Evolutionary conservation across 1,140 invertebrate species (phyloP).

Genomic region (Aphaenogaster ashmeadi): DNA sequence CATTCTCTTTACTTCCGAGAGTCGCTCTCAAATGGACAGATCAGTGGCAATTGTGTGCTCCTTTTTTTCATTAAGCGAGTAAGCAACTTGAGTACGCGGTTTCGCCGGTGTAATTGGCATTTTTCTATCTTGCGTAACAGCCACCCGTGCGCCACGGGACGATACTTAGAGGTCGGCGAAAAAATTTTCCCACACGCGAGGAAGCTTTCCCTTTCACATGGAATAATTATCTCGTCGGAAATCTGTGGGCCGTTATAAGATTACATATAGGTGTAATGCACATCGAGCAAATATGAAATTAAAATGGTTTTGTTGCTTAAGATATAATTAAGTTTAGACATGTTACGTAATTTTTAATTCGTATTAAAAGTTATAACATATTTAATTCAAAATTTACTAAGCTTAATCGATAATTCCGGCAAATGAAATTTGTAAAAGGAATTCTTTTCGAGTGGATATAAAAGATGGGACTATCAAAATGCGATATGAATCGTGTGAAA

Average conservation of each 20-base stretch:
- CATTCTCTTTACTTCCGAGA: conserved; percentile 24
- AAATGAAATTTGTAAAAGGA: neutral
- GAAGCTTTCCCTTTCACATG: conserved; percentile 67
- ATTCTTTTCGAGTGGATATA: neutral
- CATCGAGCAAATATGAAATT: conserved; percentile 40
- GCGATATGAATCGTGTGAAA: neutral
- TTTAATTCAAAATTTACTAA: neutral
- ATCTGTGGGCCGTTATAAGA: conserved; percentile 43
- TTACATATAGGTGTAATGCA: neutral
- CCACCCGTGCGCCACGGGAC: neutral
- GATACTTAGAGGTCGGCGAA: conserved; percentile 66
- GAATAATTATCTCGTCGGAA: conserved; percentile 54
- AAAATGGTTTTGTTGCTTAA: conserved; percentile 24
- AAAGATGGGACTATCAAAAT: neutral
- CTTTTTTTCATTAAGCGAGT: conserved; percentile 10
- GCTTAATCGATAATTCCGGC: neutral
- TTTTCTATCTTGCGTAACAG: conserved; percentile 58
- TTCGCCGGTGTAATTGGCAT: conserved; percentile 54
- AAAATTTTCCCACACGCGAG: conserved; percentile 54
- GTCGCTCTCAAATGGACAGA: conserved; percentile 22
- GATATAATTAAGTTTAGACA: conserved; percentile 34
- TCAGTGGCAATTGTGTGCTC: conserved; percentile 16
- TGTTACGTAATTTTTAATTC: conserved; percentile 49
- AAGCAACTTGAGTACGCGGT: conserved; percentile 19
- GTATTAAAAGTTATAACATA: conserved; percentile 4